A percentile compares a stretch with the other conserved stretches of the same genome.
phyloP scores from a whole-genome alignment of 2,888 invertebrate species.

The Orgyia antiqua region DNA sequence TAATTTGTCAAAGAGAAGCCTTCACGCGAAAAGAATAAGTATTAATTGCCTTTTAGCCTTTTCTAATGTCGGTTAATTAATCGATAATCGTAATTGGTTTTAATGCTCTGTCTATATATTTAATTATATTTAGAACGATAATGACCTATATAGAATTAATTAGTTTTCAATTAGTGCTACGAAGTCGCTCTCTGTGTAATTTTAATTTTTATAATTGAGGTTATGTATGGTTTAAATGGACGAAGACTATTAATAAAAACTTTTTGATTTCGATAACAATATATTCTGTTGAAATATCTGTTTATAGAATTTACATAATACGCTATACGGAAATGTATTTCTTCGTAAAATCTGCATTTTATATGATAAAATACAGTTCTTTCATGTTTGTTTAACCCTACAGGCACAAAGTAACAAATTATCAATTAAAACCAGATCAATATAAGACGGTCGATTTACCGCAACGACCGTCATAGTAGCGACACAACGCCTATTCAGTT shows the following conservation, averaged over 20 bases:
- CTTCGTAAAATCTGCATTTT: too few species aligned
- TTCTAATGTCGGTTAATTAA: constrained; percentile 58
- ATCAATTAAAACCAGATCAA: constrained; percentile 60
- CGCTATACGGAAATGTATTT: too few species aligned
- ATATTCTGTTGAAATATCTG: too few species aligned
- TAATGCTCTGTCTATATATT: constrained; percentile 36
- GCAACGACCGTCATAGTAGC: constrained; percentile 40
- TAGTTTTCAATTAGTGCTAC: constrained; percentile 14
- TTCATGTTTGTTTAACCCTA: too few species aligned
- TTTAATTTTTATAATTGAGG: neutral
- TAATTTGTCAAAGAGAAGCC: constrained; percentile 66
- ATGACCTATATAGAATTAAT: constrained; percentile 27
- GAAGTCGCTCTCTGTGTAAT: neutral
- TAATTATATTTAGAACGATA: constrained; percentile 25
- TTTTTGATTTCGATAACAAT: too few species aligned
- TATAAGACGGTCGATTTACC: constrained; percentile 50
- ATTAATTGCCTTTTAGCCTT: constrained; percentile 51
- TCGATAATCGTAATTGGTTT: constrained; percentile 60
- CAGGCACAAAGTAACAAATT: constrained; percentile 35
- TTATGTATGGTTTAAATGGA: too few species aligned
- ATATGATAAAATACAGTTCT: too few species aligned
- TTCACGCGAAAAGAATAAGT: constrained; percentile 44
- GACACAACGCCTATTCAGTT: constrained; percentile 46
- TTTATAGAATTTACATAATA: too few species aligned
- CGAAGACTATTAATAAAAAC: too few species aligned